These are phyloP conservation scores for Syngnathus rostellatus DNA, from an alignment of 2,797 vertebrate species.

Conservation along the genomic window DNA sequence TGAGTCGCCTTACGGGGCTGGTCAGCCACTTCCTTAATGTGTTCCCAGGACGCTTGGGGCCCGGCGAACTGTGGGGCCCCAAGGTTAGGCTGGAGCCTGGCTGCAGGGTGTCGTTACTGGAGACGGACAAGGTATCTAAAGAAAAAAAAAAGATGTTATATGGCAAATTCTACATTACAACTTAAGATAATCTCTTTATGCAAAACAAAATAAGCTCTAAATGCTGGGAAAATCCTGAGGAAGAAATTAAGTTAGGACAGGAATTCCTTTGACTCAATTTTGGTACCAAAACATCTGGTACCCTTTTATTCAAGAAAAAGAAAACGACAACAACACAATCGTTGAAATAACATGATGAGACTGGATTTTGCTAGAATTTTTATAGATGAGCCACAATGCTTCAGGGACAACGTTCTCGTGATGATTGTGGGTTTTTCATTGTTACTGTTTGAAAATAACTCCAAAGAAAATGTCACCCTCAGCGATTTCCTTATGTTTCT, in stretches of 20 bases:
- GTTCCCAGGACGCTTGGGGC: constrained; percentile 90
- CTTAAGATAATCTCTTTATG: background rate
- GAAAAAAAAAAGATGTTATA: background rate
- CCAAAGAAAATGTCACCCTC: background rate
- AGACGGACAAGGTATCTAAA: constrained; percentile 86
- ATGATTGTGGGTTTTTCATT: too few species aligned
- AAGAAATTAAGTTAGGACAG: background rate
- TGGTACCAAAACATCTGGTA: background rate
- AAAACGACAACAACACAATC: too few species aligned
- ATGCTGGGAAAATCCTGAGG: background rate
- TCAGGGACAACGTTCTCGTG: too few species aligned
- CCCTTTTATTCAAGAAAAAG: background rate
- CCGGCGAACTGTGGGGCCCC: constrained; percentile 77
- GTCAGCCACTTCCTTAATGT: constrained; percentile 96
- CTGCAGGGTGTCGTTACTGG: constrained; percentile 88
- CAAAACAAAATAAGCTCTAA: background rate
- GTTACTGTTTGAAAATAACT: too few species aligned
- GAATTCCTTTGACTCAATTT: background rate
- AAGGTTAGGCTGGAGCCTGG: constrained; percentile 82
- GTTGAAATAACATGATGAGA: too few species aligned
- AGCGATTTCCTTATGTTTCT: background rate
- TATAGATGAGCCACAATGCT: background rate
- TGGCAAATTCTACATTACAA: background rate
- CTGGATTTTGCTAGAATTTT: background rate
- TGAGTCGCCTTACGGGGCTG: constrained; percentile 89